Evolutionary conservation across 2,797 vertebrate genomes (phyloP), one percentile per base, ranked within the genome.

Genomic region (Morelia viridis): DNA sequence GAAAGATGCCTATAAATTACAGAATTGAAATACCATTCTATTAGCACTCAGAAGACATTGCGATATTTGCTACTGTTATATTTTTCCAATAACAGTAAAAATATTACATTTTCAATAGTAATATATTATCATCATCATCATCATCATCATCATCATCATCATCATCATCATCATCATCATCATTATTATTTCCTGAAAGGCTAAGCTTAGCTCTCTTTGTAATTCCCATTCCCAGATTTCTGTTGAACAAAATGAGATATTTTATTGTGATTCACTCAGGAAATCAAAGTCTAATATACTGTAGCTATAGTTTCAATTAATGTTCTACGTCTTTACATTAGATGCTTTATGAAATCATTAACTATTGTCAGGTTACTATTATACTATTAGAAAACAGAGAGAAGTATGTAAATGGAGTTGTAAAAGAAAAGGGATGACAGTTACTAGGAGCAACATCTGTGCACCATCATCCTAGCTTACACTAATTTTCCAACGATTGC

Each of bases 401-500:
- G 97, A 97, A 95, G 96, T 98, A 98, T 98, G 98, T 98, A 98
- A 98, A 99, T 98, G 97, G 97, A 98, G 97, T 97, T 97, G 95
- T 97, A 98, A 97, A 98, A 98, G 96, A 97, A 90, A 98, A 98
- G 97, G 98, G 97, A 98, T 96, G 96, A 97, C 97, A 98, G 97
- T 97, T 98, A 97, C 98, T 98, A 96, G 96, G 96, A 98, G 97
- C 97, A 98, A 98, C 98, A 98, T 99, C 98, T 98, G 98, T 98
- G 98, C 98, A 98, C 98, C 97, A 98, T 98, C 98, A 97, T 97
- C 97, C 96, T 93, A 97, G 98, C 98, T 98, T 98, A 97, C 97
- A 97, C 98, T 98, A 98, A 99, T 99, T 99, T 98, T 98, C 98
- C 97, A 97, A 98, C 98, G 97, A 98, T 98, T 98, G 98, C 98